These are phyloP conservation scores for Enteromius mattozi DNA, from an alignment of 2,797 vertebrate genomes.

Conservation along the genomic window DNA sequence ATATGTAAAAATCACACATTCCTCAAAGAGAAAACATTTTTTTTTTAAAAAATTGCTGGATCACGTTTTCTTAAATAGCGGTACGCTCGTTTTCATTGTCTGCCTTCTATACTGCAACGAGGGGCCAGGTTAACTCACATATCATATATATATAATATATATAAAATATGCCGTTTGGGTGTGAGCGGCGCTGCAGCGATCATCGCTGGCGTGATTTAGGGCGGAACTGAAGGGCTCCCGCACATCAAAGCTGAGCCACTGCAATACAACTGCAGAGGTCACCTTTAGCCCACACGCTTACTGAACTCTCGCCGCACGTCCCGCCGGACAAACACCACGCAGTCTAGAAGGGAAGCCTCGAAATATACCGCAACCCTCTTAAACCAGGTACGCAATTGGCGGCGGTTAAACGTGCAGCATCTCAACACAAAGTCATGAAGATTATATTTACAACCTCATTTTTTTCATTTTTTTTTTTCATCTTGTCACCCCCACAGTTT, in stretches of 20 bases:
- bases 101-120: slow-evolving; percentile 67
- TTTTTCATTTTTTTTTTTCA: slow-evolving; percentile 64
- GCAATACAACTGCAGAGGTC: slow-evolving; percentile 84
- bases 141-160: slow-evolving; percentile 89
- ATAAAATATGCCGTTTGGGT: slow-evolving; percentile 84
- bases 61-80: background rate
- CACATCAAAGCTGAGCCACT: slow-evolving; percentile 72
- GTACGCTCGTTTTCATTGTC: slow-evolving; percentile 58
- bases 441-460: slow-evolving; percentile 85
- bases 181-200: slow-evolving; percentile 74
- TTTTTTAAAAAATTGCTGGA: too few species aligned
- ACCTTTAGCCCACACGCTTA: slow-evolving; percentile 73
- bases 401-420: slow-evolving; percentile 70
- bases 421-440: slow-evolving; percentile 78
- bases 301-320: slow-evolving; percentile 75
- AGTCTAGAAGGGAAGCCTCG: slow-evolving; percentile 25
- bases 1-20: background rate
- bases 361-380: slow-evolving; percentile 50
- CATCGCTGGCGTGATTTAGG: slow-evolving; percentile 70
- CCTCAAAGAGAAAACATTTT: background rate
- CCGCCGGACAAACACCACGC: slow-evolving; percentile 60
- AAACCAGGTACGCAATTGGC: slow-evolving; percentile 10
- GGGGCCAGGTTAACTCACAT: slow-evolving; percentile 86
- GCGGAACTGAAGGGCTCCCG: slow-evolving; percentile 57
- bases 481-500: slow-evolving; percentile 66